Conservation (phyloP, 2,888 invertebrate genomes). For the Saturnia pavonia region DNA sequence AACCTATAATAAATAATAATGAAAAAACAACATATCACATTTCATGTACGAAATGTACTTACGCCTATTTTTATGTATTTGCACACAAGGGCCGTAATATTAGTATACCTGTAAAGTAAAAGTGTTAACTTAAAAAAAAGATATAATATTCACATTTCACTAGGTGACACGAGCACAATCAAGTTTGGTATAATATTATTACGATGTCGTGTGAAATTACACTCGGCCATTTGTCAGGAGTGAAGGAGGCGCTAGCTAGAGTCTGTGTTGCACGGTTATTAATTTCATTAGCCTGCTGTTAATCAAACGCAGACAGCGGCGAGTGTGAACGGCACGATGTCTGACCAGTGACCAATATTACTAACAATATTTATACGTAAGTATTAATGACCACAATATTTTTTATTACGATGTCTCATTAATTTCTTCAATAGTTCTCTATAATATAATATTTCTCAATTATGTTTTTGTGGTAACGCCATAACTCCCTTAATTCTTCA, state of each 20-base stretch:
- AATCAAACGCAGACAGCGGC: slow-evolving; percentile 64
- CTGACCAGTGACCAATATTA: slow-evolving; percentile 44
- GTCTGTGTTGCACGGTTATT: slow-evolving; percentile 69
- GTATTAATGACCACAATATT: slow-evolving; percentile 36
- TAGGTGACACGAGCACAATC: slow-evolving; percentile 31
- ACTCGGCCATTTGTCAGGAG: slow-evolving; percentile 76
- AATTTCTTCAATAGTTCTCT: background rate
- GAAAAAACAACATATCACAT: too few species aligned
- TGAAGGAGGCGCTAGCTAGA: slow-evolving; percentile 65
- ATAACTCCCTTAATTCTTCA: too few species aligned
- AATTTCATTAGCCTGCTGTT: slow-evolving; percentile 77
- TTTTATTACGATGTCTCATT: background rate
- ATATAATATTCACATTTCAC: slow-evolving; percentile 23
- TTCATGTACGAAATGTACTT: too few species aligned
- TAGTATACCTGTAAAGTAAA: background rate
- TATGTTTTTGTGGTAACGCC: too few species aligned
- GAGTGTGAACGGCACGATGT: slow-evolving; percentile 54
- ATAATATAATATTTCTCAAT: background rate
- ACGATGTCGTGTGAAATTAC: slow-evolving; percentile 76
- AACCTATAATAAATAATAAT: too few species aligned
- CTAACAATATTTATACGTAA: slow-evolving; percentile 48
- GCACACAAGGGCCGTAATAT: background rate
- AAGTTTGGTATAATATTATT: slow-evolving; percentile 54
- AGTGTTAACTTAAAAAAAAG: background rate
- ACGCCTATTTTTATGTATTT: too few species aligned